A percentile compares a stretch with the other conserved stretches of the same genome.
phyloP scores from a whole-genome alignment of 2,113 vertebrate genomes.

The Vulpes lagopus region DNA sequence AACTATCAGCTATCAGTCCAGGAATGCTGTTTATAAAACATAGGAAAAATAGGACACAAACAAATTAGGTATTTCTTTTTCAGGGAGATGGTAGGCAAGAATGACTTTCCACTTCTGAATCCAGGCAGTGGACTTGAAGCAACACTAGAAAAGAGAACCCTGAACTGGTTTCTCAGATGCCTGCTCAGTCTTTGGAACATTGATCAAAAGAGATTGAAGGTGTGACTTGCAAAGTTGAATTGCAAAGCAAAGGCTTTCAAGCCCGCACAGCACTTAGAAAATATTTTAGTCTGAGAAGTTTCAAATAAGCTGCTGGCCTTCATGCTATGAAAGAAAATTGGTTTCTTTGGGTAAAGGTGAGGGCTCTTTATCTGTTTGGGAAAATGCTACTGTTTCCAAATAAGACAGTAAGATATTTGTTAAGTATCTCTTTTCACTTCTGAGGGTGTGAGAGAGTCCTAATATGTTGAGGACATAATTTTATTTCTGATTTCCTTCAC shows the following conservation, averaged over 20 bases:
- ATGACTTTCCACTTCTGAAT: not conserved
- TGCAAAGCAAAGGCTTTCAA: not conserved
- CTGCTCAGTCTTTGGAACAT: not conserved
- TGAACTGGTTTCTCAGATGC: not conserved
- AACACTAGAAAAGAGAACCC: not conserved
- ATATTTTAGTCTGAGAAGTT: not conserved
- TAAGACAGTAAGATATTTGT: not conserved
- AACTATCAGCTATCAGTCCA: not conserved
- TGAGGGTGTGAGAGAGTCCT: not conserved
- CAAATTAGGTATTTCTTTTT: not conserved
- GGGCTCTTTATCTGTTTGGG: not conserved
- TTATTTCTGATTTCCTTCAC: not conserved
- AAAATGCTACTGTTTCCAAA: not conserved
- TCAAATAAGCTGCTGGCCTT: not conserved
- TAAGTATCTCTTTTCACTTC: not conserved
- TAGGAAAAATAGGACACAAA: not conserved
- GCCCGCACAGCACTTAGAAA: not conserved
- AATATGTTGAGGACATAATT: not conserved
- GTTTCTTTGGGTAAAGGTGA: not conserved
- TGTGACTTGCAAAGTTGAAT: not conserved
- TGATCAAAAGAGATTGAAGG: not conserved
- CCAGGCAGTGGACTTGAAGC: not conserved
- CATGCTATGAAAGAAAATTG: not conserved
- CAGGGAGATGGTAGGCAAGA: not conserved
- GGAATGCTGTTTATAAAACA: not conserved